Evolutionary conservation across 2,113 vertebrate species (phyloP), one percentile per base, ranked within the genome.

Genomic region (Nothoprocta perdicaria): DNA sequence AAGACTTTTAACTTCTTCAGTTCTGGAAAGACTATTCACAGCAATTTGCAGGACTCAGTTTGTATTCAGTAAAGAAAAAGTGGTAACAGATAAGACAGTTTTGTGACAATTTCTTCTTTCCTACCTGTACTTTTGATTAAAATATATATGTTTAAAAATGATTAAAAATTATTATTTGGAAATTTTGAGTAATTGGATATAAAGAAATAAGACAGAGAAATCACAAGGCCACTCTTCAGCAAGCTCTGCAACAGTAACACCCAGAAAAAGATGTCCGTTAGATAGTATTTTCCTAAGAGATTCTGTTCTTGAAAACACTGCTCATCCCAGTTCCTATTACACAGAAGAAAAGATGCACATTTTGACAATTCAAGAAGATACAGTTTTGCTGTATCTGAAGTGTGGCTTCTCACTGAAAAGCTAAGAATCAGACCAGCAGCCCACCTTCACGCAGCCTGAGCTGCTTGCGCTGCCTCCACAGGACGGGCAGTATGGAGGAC

Each of bases 101-200:
- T 29, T 14, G 31, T 50, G 7, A 57, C 16, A 71, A 60, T 46
- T 88, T 68, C 43, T 17, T 78, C 33, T 65, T 88, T n/a, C 46
- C 27, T 66, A 46, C 40, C 45, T 58, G 61, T 76, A 40, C 58
- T 71, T 91, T 62, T 80, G 22, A 77, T 89, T 82, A 72, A 57
- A 57, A 57, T 57, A 1, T 35, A 61, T 10, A 16, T 21, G 60
- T 2, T 8, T 38, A 38, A 38, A 38, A 38, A 38, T 38, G 35
- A 38, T 38, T 38, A 38, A 38, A 38, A 52, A 74, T 5, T 69
- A 40, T 73, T 48, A 73, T 81, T 73, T 57, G 22, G 6, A 53
- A 31, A 78, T 89, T 63, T 80, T 79, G 66, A 93, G 52, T 81
- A 81, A 90, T 11, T 87, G n/a, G 38, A 91, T 83, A 52, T 77